Evolutionary conservation across 2,888 invertebrate species (phyloP).

Genomic region (Cryptocheilus praepositus): DNA sequence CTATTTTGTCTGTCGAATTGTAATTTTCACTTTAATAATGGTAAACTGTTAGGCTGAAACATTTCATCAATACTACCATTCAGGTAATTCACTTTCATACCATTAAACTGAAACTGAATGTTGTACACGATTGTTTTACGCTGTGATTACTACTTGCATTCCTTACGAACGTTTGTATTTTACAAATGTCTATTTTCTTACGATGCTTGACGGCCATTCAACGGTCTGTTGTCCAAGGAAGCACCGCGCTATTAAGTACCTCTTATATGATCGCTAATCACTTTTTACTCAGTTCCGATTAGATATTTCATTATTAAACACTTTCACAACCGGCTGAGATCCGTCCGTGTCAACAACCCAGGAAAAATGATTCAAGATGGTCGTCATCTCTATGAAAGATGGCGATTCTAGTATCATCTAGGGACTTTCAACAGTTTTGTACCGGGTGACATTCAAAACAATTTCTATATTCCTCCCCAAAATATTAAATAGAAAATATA

Average conservation of each 20-base stretch:
- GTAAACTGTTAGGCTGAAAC: background rate
- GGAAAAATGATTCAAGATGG: constrained; percentile 68
- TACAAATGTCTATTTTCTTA: constrained; percentile 46
- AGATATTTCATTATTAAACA: constrained; percentile 60
- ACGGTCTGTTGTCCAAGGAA: no score
- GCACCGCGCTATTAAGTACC: constrained; percentile 10
- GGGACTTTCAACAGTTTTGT: constrained; percentile 32
- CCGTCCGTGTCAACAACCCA: constrained; percentile 71
- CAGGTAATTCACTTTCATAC: constrained; percentile 14
- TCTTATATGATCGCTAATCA: constrained; percentile 32
- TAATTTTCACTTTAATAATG: constrained; percentile 25
- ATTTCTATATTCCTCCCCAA: no score
- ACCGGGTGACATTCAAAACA: background rate
- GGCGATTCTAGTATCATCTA: constrained; percentile 39
- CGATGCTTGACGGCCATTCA: no score
- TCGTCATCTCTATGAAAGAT: constrained; percentile 54
- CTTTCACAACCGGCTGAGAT: constrained; percentile 69
- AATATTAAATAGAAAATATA: no score
- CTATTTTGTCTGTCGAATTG: constrained; percentile 51
- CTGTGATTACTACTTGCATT: constrained; percentile 23
- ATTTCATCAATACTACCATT: constrained; percentile 15
- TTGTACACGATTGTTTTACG: background rate
- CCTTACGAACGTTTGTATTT: constrained; percentile 63
- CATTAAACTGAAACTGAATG: background rate
- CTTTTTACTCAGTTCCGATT: constrained; percentile 40